Evolutionary conservation across 37 sponge, comb jelly and placozoan genomes (phyloP).

Genomic region (Theonella swinhoei): DNA sequence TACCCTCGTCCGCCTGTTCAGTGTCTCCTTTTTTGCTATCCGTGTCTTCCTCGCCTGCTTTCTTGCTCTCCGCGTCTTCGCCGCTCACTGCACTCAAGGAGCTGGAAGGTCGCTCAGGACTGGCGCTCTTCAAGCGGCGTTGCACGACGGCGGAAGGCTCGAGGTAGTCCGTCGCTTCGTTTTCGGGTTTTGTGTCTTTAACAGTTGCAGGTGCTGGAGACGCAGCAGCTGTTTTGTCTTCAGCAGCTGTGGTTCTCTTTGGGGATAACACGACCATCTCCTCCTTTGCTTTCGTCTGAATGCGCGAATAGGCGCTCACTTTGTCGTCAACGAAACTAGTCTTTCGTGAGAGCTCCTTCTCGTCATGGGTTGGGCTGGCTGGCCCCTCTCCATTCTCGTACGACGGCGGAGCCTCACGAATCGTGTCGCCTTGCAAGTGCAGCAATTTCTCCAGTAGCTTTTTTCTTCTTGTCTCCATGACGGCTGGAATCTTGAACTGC

Average conservation of each 20-base stretch:
- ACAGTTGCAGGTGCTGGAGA: not conserved
- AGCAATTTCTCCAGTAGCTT: conserved; percentile 39
- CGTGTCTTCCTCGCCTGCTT: not conserved
- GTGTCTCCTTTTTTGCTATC: not conserved
- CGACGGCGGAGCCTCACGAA: conserved; percentile 16
- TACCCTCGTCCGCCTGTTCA: not conserved
- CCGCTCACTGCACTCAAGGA: too few species aligned
- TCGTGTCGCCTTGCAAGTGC: conserved; percentile 37
- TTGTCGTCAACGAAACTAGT: not conserved
- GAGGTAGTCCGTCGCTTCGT: not conserved
- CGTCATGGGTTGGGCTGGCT: not conserved
- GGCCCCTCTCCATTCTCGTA: conserved; percentile 5
- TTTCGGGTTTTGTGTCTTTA: not conserved
- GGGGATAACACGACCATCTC: not conserved
- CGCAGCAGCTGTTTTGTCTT: not conserved
- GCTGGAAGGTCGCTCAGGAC: not conserved
- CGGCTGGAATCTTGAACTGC: conserved; percentile 54
- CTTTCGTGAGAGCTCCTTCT: not conserved
- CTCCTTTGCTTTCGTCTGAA: conserved; percentile 1
- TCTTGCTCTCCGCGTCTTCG: not conserved
- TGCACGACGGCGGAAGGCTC: not conserved
- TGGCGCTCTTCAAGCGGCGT: not conserved
- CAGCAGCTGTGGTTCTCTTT: not conserved
- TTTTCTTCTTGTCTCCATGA: conserved; percentile 50
- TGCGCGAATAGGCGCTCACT: not conserved